These are phyloP conservation scores for Abscondita cerata DNA, from an alignment of 2,888 invertebrate genomes.

Conservation along the genomic window DNA sequence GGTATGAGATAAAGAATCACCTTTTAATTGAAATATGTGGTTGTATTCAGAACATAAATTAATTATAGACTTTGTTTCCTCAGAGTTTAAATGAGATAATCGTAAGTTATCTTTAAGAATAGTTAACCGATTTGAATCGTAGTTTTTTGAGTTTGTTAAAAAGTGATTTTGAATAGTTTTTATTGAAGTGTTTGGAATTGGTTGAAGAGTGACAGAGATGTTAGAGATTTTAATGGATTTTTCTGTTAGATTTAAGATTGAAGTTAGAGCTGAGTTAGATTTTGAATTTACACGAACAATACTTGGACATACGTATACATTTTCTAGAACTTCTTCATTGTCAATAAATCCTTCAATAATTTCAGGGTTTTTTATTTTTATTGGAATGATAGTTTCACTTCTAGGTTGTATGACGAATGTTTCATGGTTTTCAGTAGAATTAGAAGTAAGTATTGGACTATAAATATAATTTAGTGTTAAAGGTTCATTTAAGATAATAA, in stretches of 20 bases:
- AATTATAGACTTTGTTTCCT: neutral
- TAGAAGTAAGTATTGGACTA: too few relatives aligned
- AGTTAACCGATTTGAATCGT: neutral
- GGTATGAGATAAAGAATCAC: neutral
- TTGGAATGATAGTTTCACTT: neutral
- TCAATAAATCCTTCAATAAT: constrained; percentile 2
- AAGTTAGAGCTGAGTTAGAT: neutral
- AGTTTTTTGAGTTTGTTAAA: neutral
- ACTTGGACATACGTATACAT: neutral
- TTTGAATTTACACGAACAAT: neutral
- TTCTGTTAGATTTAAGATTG: neutral
- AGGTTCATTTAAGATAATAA: too few relatives aligned
- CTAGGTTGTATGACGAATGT: too few relatives aligned
- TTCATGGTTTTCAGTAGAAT: too few relatives aligned
- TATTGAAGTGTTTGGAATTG: neutral
- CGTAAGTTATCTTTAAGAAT: neutral
- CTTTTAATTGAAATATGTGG: neutral
- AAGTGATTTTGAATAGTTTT: neutral
- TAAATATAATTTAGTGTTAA: too few relatives aligned
- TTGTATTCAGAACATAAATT: neutral
- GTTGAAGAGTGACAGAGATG: neutral
- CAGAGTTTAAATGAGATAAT: neutral
- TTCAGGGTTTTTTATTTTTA: constrained; percentile 2
- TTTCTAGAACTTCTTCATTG: neutral
- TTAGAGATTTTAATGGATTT: neutral